These are phyloP conservation scores for Prunella fulvescens DNA, from an alignment of 2,113 vertebrate genomes.

Conservation along the genomic window DNA sequence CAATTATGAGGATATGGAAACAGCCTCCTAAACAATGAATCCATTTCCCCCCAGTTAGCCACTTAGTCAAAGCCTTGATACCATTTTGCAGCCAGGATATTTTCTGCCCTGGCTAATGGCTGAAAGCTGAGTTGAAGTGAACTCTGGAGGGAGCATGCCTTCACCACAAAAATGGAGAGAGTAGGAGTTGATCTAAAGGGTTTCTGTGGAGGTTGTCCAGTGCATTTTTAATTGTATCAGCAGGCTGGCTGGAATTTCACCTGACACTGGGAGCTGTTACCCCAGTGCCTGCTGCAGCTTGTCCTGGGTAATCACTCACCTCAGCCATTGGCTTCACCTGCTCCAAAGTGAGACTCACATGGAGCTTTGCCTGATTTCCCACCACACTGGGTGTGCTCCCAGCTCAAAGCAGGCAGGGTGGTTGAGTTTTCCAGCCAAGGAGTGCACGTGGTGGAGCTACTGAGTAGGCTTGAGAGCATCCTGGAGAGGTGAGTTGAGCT, in stretches of 20 bases:
- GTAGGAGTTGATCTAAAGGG: neutral
- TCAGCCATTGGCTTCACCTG: neutral
- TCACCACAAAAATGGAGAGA: fast-evolving
- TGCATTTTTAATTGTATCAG: neutral
- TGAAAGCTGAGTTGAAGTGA: neutral
- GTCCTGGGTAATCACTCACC: neutral
- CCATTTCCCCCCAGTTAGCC: neutral
- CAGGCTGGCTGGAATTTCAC: neutral
- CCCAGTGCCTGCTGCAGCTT: neutral
- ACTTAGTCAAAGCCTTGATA: neutral
- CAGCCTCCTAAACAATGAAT: neutral
- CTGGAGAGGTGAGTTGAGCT: neutral
- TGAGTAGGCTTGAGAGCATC: neutral
- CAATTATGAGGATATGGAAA: neutral
- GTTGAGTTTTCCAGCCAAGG: neutral
- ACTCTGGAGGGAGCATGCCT: neutral
- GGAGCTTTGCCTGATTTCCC: neutral
- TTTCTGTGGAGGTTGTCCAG: neutral
- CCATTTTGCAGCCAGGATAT: neutral
- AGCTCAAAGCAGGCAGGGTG: fast-evolving
- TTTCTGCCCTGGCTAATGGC: neutral
- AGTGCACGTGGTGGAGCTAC: fast-evolving
- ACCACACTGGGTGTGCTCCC: fast-evolving
- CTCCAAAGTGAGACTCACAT: fast-evolving
- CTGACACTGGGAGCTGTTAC: neutral